Evolutionary conservation across 2,888 invertebrate species (phyloP).

Genomic region (Allygus modestus): DNA sequence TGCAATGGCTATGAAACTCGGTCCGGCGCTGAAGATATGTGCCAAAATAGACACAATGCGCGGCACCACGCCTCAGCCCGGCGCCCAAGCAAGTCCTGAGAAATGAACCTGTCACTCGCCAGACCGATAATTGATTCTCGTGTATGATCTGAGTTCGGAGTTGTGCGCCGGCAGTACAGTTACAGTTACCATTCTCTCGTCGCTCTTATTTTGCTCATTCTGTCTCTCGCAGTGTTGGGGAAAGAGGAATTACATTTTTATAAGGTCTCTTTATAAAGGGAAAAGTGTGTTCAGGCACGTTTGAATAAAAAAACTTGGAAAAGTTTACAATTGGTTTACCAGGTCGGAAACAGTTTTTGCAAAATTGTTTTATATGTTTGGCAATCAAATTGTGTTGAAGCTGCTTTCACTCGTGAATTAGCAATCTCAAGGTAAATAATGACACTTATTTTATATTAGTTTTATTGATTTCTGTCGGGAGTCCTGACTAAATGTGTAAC

Average conservation of each 20-base stretch:
- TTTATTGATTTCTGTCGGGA: too few species aligned
- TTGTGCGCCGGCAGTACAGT: background rate
- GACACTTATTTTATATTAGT: too few species aligned
- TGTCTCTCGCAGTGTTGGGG: background rate
- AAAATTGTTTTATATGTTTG: too few species aligned
- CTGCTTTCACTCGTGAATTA: too few species aligned
- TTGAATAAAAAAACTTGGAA: too few species aligned
- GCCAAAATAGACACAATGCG: conserved; percentile 92
- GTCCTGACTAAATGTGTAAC: too few species aligned
- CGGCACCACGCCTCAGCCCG: conserved; percentile 12
- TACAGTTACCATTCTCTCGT: conserved; percentile 16
- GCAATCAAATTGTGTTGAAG: too few species aligned
- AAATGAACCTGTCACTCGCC: conserved; percentile 23
- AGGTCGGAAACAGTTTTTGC: too few species aligned
- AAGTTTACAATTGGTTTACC: too few species aligned
- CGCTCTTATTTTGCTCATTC: conserved; percentile 13
- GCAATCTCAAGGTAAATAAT: too few species aligned
- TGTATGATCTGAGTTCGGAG: background rate
- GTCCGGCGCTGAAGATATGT: conserved; percentile 97
- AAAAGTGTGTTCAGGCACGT: too few species aligned
- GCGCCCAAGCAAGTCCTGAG: conserved; percentile 46
- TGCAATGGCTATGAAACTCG: conserved; percentile 96
- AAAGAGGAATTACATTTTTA: background rate
- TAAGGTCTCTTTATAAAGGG: too few species aligned
- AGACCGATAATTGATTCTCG: background rate